A percentile compares a stretch with the other conserved stretches of the same genome.
phyloP scores from a whole-genome alignment of 2,113 vertebrate genomes.

The Clarias gariepinus region DNA sequence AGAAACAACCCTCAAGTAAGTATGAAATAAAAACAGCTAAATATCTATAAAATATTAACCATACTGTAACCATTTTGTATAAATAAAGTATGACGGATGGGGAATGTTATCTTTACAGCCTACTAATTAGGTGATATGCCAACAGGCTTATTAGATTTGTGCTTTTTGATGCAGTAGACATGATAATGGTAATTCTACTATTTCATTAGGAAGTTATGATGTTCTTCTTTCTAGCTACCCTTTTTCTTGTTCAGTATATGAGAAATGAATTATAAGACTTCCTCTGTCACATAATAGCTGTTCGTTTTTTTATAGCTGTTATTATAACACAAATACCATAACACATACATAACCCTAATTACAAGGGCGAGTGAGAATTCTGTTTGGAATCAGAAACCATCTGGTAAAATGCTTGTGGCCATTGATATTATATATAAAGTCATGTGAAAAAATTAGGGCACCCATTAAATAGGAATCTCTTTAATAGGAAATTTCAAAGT shows the following conservation, averaged over 20 bases:
- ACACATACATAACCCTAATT: neutral
- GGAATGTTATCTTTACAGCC: neutral
- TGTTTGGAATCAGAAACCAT: neutral
- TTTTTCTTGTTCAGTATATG: neutral
- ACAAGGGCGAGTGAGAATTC: neutral
- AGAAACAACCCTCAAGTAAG: too few species aligned
- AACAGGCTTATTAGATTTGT: neutral
- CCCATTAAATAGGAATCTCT: too few species aligned
- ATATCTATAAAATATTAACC: too few species aligned
- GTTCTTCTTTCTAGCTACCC: neutral
- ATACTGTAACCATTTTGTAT: too few species aligned
- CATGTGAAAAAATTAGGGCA: too few species aligned
- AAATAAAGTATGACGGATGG: neutral
- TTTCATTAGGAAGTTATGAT: neutral
- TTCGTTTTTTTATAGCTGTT: neutral
- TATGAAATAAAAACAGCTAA: too few species aligned
- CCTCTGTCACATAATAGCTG: neutral
- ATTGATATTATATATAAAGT: too few species aligned
- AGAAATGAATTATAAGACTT: neutral
- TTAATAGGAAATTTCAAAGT: too few species aligned
- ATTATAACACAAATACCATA: too few species aligned
- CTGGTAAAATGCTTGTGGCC: neutral
- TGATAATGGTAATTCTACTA: neutral
- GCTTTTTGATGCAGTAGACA: neutral
- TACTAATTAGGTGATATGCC: neutral